Conservation (phyloP, 2,888 invertebrate species). For the Agriotes lineatus region DNA sequence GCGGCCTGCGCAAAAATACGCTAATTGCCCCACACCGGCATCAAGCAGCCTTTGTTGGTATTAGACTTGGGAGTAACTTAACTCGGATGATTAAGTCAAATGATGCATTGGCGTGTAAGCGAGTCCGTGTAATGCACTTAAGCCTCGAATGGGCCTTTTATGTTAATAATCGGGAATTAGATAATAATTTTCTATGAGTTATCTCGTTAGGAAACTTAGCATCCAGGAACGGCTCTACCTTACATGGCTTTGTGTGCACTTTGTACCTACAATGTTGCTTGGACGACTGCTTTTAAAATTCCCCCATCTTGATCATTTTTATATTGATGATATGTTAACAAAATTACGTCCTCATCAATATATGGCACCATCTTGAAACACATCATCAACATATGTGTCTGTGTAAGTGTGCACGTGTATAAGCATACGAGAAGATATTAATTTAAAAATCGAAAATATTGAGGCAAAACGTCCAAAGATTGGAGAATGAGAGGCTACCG, state of each 20-base stretch:
- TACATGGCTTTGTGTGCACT: background rate
- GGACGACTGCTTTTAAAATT: too few relatives aligned
- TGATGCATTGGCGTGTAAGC: constrained; percentile 27
- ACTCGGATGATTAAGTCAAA: constrained; percentile 20
- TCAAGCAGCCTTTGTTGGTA: constrained; percentile 19
- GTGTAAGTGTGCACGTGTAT: too few relatives aligned
- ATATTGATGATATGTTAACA: too few relatives aligned
- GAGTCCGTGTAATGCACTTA: constrained; percentile 22
- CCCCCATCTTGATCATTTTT: too few relatives aligned
- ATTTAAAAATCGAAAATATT: too few relatives aligned
- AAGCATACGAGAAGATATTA: too few relatives aligned
- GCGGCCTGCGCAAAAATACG: constrained; percentile 2
- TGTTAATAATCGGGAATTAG: constrained; percentile 25
- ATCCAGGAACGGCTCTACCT: background rate
- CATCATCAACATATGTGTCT: too few relatives aligned
- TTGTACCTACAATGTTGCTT: too few relatives aligned
- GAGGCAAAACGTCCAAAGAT: too few relatives aligned
- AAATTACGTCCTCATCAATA: too few relatives aligned
- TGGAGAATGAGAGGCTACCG: too few relatives aligned
- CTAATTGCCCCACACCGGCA: constrained; percentile 11
- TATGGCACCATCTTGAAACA: too few relatives aligned
- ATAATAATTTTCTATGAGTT: constrained; percentile 25
- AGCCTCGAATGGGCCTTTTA: constrained; percentile 23
- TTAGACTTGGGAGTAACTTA: background rate
- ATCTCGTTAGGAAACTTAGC: constrained; percentile 11